A percentile compares a stretch with the other conserved stretches of the same genome.
These are phyloP conservation scores for Pachyramphus minor DNA, from an alignment of 2,113 vertebrate species.

Conservation along the genomic window DNA sequence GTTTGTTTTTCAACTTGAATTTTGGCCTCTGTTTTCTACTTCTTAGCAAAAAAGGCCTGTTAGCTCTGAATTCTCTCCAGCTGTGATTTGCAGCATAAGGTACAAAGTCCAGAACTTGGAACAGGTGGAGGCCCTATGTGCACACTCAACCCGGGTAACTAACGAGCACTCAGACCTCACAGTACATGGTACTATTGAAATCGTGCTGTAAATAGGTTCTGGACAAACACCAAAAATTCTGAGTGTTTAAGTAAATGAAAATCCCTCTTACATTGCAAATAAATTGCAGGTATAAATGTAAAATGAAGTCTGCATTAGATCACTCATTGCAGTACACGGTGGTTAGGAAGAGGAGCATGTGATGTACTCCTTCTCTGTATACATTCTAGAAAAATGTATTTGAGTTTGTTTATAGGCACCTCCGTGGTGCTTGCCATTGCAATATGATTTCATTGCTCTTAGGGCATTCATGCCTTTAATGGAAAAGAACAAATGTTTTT, in stretches of 20 bases:
- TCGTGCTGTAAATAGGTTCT: background rate
- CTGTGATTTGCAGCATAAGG: background rate
- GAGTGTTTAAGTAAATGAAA: slow-evolving; percentile 1
- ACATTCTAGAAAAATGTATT: background rate
- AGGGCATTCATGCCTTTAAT: background rate
- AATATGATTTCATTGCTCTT: background rate
- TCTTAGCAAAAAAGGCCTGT: background rate
- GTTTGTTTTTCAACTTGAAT: background rate
- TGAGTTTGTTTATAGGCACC: slow-evolving; percentile 1
- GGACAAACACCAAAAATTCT: background rate
- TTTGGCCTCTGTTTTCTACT: background rate
- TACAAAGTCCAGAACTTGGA: background rate
- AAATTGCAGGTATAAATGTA: background rate
- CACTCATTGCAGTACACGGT: background rate
- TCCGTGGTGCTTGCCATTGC: background rate
- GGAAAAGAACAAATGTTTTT: background rate
- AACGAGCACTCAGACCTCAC: background rate
- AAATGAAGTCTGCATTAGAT: background rate
- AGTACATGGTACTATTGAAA: background rate
- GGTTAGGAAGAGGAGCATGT: background rate
- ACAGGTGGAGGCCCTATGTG: background rate
- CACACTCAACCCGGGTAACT: background rate
- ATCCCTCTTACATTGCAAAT: background rate
- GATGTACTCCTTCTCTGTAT: background rate
- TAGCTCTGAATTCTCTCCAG: background rate